Evolutionary conservation across 2,113 vertebrate genomes (phyloP).

Genomic region (Neopipo cinnamomea): DNA sequence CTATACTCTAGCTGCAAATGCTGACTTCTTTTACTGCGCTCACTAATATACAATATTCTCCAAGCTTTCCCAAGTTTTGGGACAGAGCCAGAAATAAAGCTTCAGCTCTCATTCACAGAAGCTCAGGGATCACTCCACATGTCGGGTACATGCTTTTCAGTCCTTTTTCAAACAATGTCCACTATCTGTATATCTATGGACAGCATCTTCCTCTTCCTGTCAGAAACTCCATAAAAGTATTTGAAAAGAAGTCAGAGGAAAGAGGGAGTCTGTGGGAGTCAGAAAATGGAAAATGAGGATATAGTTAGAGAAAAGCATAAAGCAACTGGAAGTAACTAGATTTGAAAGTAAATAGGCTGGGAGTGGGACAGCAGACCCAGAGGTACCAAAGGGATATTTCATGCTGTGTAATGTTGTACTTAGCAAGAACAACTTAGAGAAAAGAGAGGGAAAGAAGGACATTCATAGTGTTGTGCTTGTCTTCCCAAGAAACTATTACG

Average conservation of each 20-base stretch:
- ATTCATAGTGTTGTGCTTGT: background rate
- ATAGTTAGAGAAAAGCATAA: background rate
- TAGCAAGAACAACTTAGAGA: background rate
- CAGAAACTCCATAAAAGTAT: background rate
- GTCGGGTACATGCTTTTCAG: background rate
- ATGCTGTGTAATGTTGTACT: fast-evolving
- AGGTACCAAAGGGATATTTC: background rate
- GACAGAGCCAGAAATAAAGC: background rate
- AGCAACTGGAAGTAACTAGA: background rate
- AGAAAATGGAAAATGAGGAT: background rate
- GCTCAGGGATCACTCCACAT: background rate
- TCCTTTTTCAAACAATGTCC: background rate
- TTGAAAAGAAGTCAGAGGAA: background rate
- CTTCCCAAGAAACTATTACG: background rate
- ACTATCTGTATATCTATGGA: background rate
- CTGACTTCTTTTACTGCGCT: background rate
- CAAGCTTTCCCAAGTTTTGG: background rate
- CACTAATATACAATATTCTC: background rate
- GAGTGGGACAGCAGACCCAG: background rate
- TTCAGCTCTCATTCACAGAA: background rate
- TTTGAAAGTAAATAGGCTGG: background rate
- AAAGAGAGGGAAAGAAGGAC: background rate
- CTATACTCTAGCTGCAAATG: background rate
- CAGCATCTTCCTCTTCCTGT: background rate
- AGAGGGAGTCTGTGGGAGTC: background rate